These are phyloP conservation scores for Parazoanthus darwini DNA, from an alignment of 92 coral and sea anemone species.

Conservation along the genomic window DNA sequence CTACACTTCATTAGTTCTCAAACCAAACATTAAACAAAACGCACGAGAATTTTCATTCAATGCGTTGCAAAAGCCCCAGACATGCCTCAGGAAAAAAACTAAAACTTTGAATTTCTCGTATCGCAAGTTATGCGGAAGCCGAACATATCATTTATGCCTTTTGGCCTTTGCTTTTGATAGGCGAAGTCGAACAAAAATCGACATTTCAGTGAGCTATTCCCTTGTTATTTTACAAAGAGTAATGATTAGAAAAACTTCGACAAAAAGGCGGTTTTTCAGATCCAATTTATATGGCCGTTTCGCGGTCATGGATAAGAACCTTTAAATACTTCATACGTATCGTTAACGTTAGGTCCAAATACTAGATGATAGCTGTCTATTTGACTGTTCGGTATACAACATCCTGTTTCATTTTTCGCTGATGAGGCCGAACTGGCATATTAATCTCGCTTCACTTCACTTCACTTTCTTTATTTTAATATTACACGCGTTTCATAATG, in stretches of 20 bases:
- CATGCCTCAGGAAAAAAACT: not conserved
- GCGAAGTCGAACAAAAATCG: not conserved
- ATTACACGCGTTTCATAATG: not conserved
- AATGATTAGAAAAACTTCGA: not conserved
- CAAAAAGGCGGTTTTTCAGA: not conserved
- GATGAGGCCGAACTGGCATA: not conserved
- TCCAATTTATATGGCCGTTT: not conserved
- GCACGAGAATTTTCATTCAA: not conserved
- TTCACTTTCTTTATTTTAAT: not conserved
- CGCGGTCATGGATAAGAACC: not conserved
- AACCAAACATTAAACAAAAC: conserved; percentile 18
- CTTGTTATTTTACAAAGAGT: not conserved
- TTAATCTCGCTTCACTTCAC: not conserved
- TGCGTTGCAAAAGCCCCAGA: not conserved
- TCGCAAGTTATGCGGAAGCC: not conserved
- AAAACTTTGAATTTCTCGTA: not conserved
- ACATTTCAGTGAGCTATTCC: too few species aligned
- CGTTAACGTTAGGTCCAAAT: not conserved
- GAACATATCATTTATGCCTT: not conserved
- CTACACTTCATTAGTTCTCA: conserved; percentile 5
- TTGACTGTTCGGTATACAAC: too few species aligned
- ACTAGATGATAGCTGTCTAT: not conserved
- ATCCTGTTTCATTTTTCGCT: not conserved
- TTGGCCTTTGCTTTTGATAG: not conserved
- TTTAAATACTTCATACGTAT: not conserved